Evolutionary conservation across 2,113 vertebrate species (phyloP).

Genomic region (Phalacrocorax aristotelis): DNA sequence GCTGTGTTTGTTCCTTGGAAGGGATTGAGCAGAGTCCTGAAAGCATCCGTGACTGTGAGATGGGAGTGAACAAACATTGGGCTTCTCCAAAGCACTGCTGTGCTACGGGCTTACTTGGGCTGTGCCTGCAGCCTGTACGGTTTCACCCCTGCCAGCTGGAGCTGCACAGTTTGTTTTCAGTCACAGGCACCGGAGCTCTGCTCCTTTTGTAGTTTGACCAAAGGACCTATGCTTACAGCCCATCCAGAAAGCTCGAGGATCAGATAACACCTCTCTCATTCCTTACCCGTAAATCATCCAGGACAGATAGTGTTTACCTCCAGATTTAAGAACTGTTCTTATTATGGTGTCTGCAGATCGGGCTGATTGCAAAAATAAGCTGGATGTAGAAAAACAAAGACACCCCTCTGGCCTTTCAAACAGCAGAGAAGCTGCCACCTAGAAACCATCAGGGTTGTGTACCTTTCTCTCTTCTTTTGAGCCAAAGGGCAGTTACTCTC

Average conservation of each 20-base stretch:
- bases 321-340: not conserved
- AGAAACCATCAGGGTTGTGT: not conserved
- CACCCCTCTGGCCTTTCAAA: not conserved
- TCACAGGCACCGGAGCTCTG: not conserved
- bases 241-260: not conserved
- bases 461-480: not conserved
- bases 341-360: not conserved
- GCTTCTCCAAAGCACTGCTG: not conserved
- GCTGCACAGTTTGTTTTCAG: not conserved
- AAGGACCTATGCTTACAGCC: not conserved
- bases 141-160: not conserved
- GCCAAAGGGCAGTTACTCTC: not conserved
- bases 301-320: not conserved
- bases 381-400: not conserved
- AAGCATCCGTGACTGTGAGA: not conserved
- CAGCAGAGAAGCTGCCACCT: not conserved
- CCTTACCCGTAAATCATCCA: not conserved
- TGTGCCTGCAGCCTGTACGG: not conserved
- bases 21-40: not conserved
- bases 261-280: not conserved
- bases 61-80: accelerated
- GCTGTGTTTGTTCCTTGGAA: not conserved
- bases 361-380: not conserved
- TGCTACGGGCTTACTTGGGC: not conserved
- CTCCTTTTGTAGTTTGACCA: not conserved